A percentile compares a stretch with the other conserved stretches of the same genome.
Conservation (phyloP, 2,797 vertebrate genomes). For the Gallinago solitaria region DNA sequence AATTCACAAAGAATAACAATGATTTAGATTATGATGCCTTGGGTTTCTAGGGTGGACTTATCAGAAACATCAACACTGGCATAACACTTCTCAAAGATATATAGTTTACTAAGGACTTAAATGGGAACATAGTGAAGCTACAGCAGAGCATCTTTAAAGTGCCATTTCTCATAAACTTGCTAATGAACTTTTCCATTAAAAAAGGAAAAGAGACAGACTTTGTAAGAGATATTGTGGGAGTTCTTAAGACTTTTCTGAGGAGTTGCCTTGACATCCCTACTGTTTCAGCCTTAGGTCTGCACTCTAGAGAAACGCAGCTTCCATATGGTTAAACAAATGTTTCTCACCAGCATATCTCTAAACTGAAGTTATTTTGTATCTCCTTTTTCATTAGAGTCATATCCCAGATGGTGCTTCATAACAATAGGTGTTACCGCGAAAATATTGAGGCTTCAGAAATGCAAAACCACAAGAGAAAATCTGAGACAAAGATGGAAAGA, state of each 20-base stretch:
- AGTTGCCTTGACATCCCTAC: slow-evolving; percentile 36
- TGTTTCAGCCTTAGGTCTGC: slow-evolving; percentile 31
- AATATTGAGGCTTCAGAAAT: slow-evolving; percentile 55
- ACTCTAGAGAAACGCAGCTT: slow-evolving; percentile 49
- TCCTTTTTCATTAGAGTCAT: slow-evolving; percentile 53
- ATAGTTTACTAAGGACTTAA: not conserved
- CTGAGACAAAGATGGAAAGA: not conserved
- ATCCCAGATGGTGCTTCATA: slow-evolving; percentile 62
- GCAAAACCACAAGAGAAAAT: slow-evolving; percentile 41
- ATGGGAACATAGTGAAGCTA: not conserved
- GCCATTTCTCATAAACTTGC: slow-evolving; percentile 20
- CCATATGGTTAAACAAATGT: slow-evolving; percentile 68
- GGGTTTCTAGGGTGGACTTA: not conserved
- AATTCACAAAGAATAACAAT: not conserved
- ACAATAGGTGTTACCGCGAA: slow-evolving; percentile 65
- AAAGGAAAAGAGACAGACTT: slow-evolving; percentile 28
- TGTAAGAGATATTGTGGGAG: not conserved
- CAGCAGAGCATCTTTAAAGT: slow-evolving; percentile 9
- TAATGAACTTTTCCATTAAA: slow-evolving; percentile 37
- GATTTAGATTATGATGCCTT: not conserved
- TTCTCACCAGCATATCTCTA: slow-evolving; percentile 54
- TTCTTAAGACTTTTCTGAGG: slow-evolving; percentile 19
- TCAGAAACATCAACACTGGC: not conserved
- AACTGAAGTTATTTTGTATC: slow-evolving; percentile 56
- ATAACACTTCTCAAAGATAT: not conserved